phyloP scores from a whole-genome alignment of 2,888 invertebrate species.

The Mythimna albipuncta region DNA sequence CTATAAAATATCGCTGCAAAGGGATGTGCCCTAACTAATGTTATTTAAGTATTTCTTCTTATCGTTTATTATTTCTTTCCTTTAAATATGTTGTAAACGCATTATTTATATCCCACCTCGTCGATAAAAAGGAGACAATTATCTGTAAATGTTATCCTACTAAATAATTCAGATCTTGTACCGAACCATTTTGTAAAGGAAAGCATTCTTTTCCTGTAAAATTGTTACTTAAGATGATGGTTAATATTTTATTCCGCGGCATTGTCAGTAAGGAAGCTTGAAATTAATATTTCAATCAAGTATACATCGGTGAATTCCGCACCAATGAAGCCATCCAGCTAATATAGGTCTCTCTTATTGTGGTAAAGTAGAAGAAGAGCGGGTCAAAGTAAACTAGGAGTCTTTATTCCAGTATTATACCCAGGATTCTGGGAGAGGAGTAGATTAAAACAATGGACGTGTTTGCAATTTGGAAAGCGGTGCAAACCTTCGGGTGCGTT shows the following conservation, averaged over 20 bases:
- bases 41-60: background rate
- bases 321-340: constrained; percentile 70
- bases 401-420: constrained; percentile 79
- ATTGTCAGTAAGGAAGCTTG: constrained; percentile 68
- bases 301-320: constrained; percentile 76
- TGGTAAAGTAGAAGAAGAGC: constrained; percentile 47
- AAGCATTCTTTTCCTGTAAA: background rate
- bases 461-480: constrained; percentile 87
- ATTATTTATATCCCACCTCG: background rate
- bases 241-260: constrained; percentile 28
- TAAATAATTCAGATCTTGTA: background rate
- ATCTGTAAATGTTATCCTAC: background rate
- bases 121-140: background rate
- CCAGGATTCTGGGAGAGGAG: constrained; percentile 80
- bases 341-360: constrained; percentile 64
- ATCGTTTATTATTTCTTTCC: background rate
- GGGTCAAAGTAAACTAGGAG: constrained; percentile 73
- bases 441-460: constrained; percentile 90
- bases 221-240: constrained; percentile 12
- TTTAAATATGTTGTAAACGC: background rate
- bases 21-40: constrained; percentile 5
- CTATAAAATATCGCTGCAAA: constrained; percentile 26
- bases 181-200: background rate
- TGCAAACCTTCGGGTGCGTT: constrained; percentile 89
- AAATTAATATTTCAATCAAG: constrained; percentile 86